phyloP scores from a whole-genome alignment of 2,888 invertebrate genomes.

The Timandra comae region DNA sequence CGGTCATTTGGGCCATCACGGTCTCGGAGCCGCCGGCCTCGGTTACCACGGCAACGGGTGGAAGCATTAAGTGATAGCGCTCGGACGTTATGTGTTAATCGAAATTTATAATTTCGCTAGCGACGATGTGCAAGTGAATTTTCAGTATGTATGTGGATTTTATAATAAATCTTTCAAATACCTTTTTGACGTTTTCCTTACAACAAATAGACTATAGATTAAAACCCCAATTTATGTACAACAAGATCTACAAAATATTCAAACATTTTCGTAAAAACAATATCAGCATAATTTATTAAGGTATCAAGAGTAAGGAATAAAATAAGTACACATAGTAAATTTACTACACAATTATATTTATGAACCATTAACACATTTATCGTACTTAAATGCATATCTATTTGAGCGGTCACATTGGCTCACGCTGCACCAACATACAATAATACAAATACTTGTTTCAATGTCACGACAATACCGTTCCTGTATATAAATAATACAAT shows the following conservation, averaged over 20 bases:
- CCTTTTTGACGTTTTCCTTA: too few species aligned
- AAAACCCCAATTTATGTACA: too few species aligned
- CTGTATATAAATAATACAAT: too few species aligned
- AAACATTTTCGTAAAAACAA: too few species aligned
- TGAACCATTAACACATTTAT: conserved; percentile 39
- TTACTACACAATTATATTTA: conserved; percentile 48
- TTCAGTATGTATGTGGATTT: conserved; percentile 3
- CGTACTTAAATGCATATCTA: conserved; percentile 46
- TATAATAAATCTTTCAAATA: conserved; percentile 7
- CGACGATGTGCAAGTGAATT: conserved; percentile 22
- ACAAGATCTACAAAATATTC: too few species aligned
- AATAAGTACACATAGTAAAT: conserved; percentile 23
- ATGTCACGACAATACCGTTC: conserved; percentile 1
- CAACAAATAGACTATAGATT: too few species aligned
- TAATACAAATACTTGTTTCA: conserved; percentile 12
- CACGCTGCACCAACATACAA: conserved; percentile 8
- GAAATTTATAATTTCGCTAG: conserved; percentile 21
- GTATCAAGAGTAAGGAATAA: too few species aligned
- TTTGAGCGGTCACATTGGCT: conserved; percentile 45
- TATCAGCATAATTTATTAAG: too few species aligned
- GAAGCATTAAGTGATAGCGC: conserved; percentile 28
- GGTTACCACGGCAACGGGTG: conserved; percentile 12
- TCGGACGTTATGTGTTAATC: conserved; percentile 12
- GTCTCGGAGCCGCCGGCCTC: conserved; percentile 1
- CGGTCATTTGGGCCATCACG: conserved; percentile 8